These are phyloP conservation scores for Eumacrocentrus americanus DNA, from an alignment of 2,888 invertebrate genomes.

Conservation along the genomic window DNA sequence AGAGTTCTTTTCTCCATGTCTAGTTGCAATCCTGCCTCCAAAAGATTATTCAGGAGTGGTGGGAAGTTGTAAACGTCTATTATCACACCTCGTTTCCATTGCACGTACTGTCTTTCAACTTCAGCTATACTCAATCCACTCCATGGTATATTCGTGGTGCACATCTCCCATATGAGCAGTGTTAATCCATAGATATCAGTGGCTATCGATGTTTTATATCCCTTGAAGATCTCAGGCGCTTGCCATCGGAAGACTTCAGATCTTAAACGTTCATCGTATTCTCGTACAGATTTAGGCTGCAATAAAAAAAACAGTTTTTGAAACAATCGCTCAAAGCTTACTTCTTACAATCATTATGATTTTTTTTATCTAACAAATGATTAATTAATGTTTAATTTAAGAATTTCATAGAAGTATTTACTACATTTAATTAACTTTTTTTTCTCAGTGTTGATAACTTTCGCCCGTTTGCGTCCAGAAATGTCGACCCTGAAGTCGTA, in stretches of 20 bases:
- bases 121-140: slow-evolving; percentile 42
- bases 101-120: slow-evolving; percentile 44
- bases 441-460: slow-evolving; percentile 20
- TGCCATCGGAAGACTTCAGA: slow-evolving; percentile 50
- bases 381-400: not conserved
- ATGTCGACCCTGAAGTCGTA: slow-evolving; percentile 8
- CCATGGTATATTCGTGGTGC: slow-evolving; percentile 50
- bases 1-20: slow-evolving; percentile 47
- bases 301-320: slow-evolving; percentile 1
- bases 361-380: not conserved
- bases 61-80: slow-evolving; percentile 48
- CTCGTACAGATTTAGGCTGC: slow-evolving; percentile 39
- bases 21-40: slow-evolving; percentile 49
- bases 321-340: too few species aligned
- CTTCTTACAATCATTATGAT: too few species aligned
- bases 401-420: not conserved
- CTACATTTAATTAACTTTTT: not conserved
- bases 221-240: slow-evolving; percentile 48
- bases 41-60: slow-evolving; percentile 43
- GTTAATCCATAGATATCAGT: slow-evolving; percentile 51
- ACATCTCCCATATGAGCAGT: slow-evolving; percentile 54
- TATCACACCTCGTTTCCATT: slow-evolving; percentile 42
- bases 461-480: slow-evolving; percentile 27
- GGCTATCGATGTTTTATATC: slow-evolving; percentile 38
- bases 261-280: slow-evolving; percentile 46